Conservation (phyloP, 2,797 vertebrate species). For the Gymnoscopelus braueri region DNA sequence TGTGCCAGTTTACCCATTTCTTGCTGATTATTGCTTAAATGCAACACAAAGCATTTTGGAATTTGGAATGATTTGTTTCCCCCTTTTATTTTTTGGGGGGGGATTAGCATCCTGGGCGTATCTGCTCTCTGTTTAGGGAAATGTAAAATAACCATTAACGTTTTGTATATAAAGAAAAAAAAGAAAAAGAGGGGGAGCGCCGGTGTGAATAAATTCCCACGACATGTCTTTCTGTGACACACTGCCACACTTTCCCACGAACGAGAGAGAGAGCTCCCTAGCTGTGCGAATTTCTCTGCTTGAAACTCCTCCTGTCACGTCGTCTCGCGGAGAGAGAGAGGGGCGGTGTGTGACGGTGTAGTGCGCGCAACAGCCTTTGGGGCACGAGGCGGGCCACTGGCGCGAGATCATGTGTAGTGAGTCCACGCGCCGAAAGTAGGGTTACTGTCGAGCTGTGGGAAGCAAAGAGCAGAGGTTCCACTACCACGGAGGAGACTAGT, state of each 20-base stretch:
- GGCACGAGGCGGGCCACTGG: constrained; percentile 79
- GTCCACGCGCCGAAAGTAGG: constrained; percentile 83
- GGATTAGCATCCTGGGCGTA: no score
- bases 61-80: no score
- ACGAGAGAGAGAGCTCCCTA: constrained; percentile 37
- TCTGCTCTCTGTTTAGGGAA: background rate
- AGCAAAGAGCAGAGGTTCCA: constrained; percentile 29
- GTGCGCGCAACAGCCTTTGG: constrained; percentile 67
- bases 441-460: constrained; percentile 56
- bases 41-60: no score
- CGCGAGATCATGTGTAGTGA: constrained; percentile 81
- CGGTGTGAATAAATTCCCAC: constrained; percentile 67
- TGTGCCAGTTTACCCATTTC: no score
- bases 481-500: background rate
- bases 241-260: constrained; percentile 85
- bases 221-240: constrained; percentile 72
- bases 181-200: background rate
- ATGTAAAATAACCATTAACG: background rate
- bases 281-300: no score
- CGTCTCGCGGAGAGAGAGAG: no score
- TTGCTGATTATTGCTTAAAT: no score
- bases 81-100: no score
- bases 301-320: no score
- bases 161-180: no score
- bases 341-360: constrained; percentile 9